Percentiles rank a stretch among this genome's conserved stretches.
Conservation (phyloP, 1,140 invertebrate genomes). For the Drosophila pectinifera region DNA sequence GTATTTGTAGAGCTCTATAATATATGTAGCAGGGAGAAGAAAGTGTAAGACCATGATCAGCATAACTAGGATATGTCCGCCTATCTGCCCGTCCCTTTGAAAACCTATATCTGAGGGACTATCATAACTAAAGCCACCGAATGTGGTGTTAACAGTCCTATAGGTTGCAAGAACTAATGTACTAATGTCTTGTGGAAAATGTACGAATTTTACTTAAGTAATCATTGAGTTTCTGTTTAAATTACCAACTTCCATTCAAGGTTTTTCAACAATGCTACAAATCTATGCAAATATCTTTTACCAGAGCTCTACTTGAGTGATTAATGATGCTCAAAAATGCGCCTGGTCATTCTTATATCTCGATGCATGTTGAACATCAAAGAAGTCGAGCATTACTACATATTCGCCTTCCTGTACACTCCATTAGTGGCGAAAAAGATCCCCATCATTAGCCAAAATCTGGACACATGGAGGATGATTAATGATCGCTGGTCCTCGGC, state of each 20-base stretch:
- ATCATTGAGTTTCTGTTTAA: neutral
- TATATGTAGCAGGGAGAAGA: neutral
- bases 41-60: neutral
- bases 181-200: too few relatives aligned
- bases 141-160: too few relatives aligned
- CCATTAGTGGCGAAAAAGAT: conserved; percentile 66
- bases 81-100: too few relatives aligned
- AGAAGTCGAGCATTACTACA: conserved; percentile 28
- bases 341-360: conserved; percentile 19
- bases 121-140: too few relatives aligned
- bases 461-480: conserved; percentile 61
- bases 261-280: neutral
- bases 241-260: conserved; percentile 3
- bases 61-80: neutral
- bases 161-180: too few relatives aligned
- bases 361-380: conserved; percentile 35
- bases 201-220: too few relatives aligned
- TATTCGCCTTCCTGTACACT: conserved; percentile 57
- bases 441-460: conserved; percentile 62
- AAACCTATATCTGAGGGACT: too few relatives aligned
- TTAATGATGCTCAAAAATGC: conserved; percentile 60
- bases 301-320: conserved; percentile 32
- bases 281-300: conserved; percentile 1
- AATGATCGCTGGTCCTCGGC: conserved; percentile 50
- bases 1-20: neutral